phyloP scores from a whole-genome alignment of 2,113 vertebrate species.

The Ibidorhyncha struthersii region DNA sequence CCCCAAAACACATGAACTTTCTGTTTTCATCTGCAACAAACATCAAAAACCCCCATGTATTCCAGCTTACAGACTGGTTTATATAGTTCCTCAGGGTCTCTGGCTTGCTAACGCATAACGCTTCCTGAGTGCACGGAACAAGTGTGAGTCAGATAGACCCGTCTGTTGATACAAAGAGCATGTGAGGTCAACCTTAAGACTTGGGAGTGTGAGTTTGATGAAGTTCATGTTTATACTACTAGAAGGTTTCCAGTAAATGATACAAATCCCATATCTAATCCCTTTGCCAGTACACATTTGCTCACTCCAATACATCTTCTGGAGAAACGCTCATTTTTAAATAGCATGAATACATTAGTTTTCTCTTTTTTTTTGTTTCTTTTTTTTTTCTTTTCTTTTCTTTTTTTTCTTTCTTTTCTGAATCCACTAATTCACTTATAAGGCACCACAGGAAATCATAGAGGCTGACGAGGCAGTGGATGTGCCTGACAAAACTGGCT shows the following conservation, averaged over 20 bases:
- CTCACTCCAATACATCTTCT: neutral
- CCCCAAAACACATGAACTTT: neutral
- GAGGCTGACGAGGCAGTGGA: neutral
- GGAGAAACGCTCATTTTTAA: neutral
- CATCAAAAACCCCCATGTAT: neutral
- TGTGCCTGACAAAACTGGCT: neutral
- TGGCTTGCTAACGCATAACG: neutral
- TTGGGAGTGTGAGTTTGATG: neutral
- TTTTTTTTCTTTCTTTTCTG: neutral
- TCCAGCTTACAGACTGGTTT: neutral
- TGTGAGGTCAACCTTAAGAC: slow-evolving; percentile 12
- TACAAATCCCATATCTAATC: neutral
- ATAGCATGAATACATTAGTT: neutral
- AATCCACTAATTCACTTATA: neutral
- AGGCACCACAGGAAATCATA: neutral
- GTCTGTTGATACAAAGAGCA: neutral
- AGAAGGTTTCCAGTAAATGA: slow-evolving; percentile 17
- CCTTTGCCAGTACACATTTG: neutral
- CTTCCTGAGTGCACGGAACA: fast-evolving
- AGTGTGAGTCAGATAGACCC: slow-evolving; percentile 9
- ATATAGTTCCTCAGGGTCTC: neutral
- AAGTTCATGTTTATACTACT: slow-evolving; percentile 3
- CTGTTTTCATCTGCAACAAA: slow-evolving; percentile 10
- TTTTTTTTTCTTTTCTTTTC: fast-evolving
- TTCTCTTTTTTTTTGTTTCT: fast-evolving